phyloP scores from a whole-genome alignment of 2,888 invertebrate genomes.

The Melangyna quadrimaculata region DNA sequence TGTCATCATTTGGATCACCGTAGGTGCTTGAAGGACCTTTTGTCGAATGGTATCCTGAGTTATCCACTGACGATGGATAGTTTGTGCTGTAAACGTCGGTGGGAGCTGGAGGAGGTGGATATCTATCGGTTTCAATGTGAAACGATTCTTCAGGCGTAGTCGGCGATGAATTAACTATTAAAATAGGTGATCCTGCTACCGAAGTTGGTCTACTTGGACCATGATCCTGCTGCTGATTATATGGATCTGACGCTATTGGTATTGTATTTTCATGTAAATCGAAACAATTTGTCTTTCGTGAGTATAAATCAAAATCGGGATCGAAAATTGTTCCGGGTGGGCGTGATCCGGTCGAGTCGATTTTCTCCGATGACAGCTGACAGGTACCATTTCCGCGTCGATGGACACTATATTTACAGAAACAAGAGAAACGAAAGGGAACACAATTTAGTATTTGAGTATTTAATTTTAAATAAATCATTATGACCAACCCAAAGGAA shows the following conservation, averaged over 20 bases:
- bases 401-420: conserved; percentile 82
- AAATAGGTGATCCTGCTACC: conserved; percentile 75
- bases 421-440: conserved; percentile 13
- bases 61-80: conserved; percentile 63
- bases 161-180: conserved; percentile 77
- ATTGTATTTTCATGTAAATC: conserved; percentile 78
- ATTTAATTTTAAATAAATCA: conserved; percentile 8
- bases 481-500: conserved; percentile 84
- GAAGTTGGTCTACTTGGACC: conserved; percentile 55
- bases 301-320: conserved; percentile 85
- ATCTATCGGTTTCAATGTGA: conserved; percentile 59
- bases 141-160: conserved; percentile 55
- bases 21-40: conserved; percentile 31
- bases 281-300: conserved; percentile 83
- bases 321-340: conserved; percentile 83
- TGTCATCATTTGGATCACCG: conserved; percentile 60
- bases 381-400: conserved; percentile 85
- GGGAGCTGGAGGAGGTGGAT: conserved; percentile 66
- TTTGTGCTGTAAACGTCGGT: conserved; percentile 67
- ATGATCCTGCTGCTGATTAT: conserved; percentile 39
- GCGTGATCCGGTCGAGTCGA: conserved; percentile 81
- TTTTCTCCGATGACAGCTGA: conserved; percentile 82
- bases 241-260: conserved; percentile 69
- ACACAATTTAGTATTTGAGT: conserved; percentile 21
- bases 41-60: conserved; percentile 62